Base-by-base conservation (phyloP, 2,888 invertebrate genomes). In the Tetanocera ferruginea region DNA sequence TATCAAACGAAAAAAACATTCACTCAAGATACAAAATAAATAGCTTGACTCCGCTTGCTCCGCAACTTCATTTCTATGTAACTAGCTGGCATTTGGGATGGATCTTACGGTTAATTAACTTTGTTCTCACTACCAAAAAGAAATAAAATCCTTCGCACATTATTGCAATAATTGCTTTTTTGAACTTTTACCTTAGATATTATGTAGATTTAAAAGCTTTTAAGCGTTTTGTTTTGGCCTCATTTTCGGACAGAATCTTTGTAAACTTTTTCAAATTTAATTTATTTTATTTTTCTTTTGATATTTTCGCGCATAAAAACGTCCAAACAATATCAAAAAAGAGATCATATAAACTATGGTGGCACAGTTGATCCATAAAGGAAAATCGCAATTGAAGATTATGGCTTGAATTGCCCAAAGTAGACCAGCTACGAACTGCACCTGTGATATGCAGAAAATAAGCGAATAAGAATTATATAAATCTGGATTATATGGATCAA, bases 311-410 rank as follows among this genome's bases (percentile, higher is more conserved):
- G 93, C 92, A 89, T 97, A 97, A 91, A 97, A 97, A 88, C 95
- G 95, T 76, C 96, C 96, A 86, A 97, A 97, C 23, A 97, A 92
- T 0, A 95, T 93, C 83, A 97, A 94, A 90, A 97, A 97, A 3
- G 96, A 95, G 83, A 95, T 91, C 96, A 97, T 96, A 90, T 97
- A 97, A 78, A 95, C 90, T 80, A 96, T 95, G 72, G 96, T 93
- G 0, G 95, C 93, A 88, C 96, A 95, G 87, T 96, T 95, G 94
- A 97, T 95, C 96, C 96, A 96, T n/a, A 94, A 90, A 0, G 96
- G 96, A 88, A 96, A 96, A 85, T 95, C 95, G 89, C 97, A 97
- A 82, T 95, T 94, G 17, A 93, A 94, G 78, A 93, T 91, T 83
- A 97, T 93, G 43, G 95, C 95, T 86, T 96, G 95, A 73, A 94